Evolutionary conservation across 1,140 invertebrate genomes (phyloP).

Genomic region (Ceratosolen solmsi): DNA sequence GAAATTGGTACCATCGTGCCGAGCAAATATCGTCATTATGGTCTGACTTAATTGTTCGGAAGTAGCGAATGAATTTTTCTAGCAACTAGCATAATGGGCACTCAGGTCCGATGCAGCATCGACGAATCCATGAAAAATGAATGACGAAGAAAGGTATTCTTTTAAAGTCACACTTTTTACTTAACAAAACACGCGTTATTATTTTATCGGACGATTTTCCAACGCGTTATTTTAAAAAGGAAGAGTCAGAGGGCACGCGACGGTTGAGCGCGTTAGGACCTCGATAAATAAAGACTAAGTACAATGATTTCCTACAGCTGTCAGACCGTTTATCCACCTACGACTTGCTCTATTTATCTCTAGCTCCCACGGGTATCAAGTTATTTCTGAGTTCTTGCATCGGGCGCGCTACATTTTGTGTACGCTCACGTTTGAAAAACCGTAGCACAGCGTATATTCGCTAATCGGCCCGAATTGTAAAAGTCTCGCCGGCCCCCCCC

Average conservation of each 20-base stretch:
- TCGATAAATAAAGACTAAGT: slow-evolving; percentile 4
- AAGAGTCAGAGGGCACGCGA: not conserved
- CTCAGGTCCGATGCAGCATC: too few relatives aligned
- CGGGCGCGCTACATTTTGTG: not conserved
- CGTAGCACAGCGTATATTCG: not conserved
- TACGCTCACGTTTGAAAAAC: not conserved
- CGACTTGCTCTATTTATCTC: not conserved
- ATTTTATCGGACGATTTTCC: not conserved
- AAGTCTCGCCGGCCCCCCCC: not conserved
- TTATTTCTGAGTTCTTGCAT: not conserved
- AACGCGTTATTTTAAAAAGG: not conserved
- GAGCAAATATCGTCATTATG: not conserved
- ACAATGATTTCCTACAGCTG: slow-evolving; percentile 9
- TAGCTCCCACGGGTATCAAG: not conserved
- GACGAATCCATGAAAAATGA: not conserved
- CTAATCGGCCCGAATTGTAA: not conserved
- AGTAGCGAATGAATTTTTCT: not conserved
- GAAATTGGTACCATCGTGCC: not conserved
- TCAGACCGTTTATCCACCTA: not conserved
- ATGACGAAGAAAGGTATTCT: not conserved
- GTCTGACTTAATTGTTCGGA: not conserved
- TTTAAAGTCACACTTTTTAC: not conserved
- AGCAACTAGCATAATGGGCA: too few relatives aligned
- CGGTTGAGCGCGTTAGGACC: not conserved
- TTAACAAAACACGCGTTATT: not conserved